Evolutionary conservation across 1,140 invertebrate genomes (phyloP), one percentile per base, ranked within the genome.

Genomic region (Papilio xuthus): DNA sequence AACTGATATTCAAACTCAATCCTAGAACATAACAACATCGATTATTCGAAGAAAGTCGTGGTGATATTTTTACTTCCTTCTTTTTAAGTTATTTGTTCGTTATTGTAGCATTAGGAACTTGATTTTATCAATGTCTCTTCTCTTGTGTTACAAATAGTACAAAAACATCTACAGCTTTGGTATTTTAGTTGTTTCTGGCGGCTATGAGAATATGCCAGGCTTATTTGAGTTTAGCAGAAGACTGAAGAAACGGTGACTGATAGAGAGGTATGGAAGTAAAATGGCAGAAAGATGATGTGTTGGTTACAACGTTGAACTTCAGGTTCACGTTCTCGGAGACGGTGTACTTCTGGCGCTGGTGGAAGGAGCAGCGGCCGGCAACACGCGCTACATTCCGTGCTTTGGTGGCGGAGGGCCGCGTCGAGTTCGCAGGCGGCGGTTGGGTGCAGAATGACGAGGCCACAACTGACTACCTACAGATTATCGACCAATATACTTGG

Each of bases 301-400:
- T 1, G 44, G n/a, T n/a, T n/a, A n/a, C n/a, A n/a, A n/a, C n/a
- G 15, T 13, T 56, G 44, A 12, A 56, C 77, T 81, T 20, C 69
- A 96, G 96, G 84, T 96, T 96, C 82, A 96, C 96, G 56, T 96
- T 96, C 79, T 96, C 96, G 2, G 96, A 97, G 82, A 96, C 97
- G 0, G 97, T 97, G 2, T 99, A 97, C 91, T 97, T 99, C 81
- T 97, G 96, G 95, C 95, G 97, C 85, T 99, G 98, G 98, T 98
- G 97, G 97, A 93, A 95, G 44, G 94, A 97, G 56, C 97, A 98
- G 86, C 89, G 90, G 4, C 89, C 86, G 0, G 69, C 83, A 0
- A 93, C 90, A 0, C 81, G 92, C 18, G 78, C 88, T 9, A 91
- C 90, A 44, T 92, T 93, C 86, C 88, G 97, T 96, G 15, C 82